A percentile compares a stretch with the other conserved stretches of the same genome.
Conservation (phyloP, 2,113 vertebrate species). For the Nothoprocta pentlandii region DNA sequence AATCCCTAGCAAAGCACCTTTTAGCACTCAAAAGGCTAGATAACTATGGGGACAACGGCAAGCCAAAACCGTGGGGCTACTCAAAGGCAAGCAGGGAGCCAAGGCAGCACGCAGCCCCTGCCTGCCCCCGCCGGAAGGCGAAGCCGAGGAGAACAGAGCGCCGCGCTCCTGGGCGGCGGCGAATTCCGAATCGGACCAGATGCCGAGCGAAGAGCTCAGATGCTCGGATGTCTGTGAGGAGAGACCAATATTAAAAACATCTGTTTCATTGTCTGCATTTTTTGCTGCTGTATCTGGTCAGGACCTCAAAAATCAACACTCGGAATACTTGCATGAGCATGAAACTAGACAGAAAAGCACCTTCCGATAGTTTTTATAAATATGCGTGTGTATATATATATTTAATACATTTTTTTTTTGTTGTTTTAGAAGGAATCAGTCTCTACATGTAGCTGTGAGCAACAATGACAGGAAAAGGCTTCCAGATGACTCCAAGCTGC, state of each 20-base stretch:
- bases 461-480: slow-evolving; percentile 54
- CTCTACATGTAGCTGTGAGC: slow-evolving; percentile 42
- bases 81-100: neutral
- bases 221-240: neutral
- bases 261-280: neutral
- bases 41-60: neutral
- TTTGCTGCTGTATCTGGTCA: slow-evolving; percentile 20
- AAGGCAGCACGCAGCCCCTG: neutral
- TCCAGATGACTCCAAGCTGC: slow-evolving; percentile 70
- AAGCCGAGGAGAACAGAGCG: neutral
- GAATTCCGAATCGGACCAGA: neutral
- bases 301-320: neutral
- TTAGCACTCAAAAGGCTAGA: neutral
- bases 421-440: slow-evolving; percentile 4
- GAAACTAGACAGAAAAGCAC: slow-evolving; percentile 20
- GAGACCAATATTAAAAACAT: slow-evolving; percentile 40
- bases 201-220: rapidly evolving
- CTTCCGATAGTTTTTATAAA: neutral
- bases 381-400: neutral
- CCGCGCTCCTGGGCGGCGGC: neutral
- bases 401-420: too few species aligned
- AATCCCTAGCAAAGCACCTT: slow-evolving; percentile 3
- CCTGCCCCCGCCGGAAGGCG: neutral
- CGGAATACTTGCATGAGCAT: neutral
- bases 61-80: neutral